Percentiles rank a stretch among this genome's conserved stretches.
Conservation (phyloP, 2,888 invertebrate genomes). For the Hyalella azteca region DNA sequence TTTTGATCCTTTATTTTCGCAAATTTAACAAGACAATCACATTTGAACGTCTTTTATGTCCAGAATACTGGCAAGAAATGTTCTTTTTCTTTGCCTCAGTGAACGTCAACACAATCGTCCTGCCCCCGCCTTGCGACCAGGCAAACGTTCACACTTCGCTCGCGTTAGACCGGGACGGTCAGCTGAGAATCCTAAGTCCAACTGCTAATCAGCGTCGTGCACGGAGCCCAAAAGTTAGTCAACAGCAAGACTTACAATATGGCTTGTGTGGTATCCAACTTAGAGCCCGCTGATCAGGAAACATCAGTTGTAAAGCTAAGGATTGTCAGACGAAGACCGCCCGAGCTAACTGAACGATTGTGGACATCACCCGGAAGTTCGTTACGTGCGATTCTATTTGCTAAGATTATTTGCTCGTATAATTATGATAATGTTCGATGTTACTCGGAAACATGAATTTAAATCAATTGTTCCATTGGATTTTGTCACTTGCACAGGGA, state of each 20-base stretch:
- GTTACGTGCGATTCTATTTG: no score
- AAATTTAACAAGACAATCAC: no score
- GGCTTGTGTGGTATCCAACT: neutral
- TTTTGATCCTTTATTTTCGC: no score
- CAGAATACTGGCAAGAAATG: no score
- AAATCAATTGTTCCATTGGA: no score
- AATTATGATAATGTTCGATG: no score
- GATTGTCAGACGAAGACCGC: constrained; percentile 2
- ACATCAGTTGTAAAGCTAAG: neutral
- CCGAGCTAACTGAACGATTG: neutral
- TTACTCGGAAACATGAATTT: no score
- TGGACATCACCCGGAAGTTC: neutral
- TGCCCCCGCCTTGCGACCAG: neutral
- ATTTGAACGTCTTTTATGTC: no score
- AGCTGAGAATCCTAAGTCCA: neutral
- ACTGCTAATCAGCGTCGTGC: constrained; percentile 29
- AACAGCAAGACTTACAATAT: constrained; percentile 16
- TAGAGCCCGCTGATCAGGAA: neutral
- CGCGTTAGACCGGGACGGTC: neutral
- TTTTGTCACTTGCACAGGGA: no score
- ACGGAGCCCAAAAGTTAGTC: neutral
- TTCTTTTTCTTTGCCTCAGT: no score
- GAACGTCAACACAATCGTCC: no score
- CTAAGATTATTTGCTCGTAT: no score
- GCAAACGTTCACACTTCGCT: neutral